Evolutionary conservation across 1,140 invertebrate species (phyloP).

Genomic region (Sitodiplosis mosellana): DNA sequence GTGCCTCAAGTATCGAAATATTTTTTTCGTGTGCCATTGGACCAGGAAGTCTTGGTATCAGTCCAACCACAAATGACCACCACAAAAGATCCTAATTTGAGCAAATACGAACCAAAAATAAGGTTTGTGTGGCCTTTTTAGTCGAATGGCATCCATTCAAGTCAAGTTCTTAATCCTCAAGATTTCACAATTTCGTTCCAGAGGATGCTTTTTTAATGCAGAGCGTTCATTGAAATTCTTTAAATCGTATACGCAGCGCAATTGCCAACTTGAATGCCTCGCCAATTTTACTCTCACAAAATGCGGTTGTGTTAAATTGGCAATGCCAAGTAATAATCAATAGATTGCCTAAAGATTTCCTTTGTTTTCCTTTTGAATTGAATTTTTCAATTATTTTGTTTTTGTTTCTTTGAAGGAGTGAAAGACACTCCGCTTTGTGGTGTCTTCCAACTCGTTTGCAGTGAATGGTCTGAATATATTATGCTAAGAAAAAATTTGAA

Average conservation of each 20-base stretch:
- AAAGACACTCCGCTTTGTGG: slow-evolving; percentile 37
- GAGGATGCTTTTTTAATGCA: slow-evolving; percentile 39
- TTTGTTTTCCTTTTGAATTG: too few species aligned
- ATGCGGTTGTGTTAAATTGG: slow-evolving; percentile 29
- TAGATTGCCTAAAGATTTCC: too few species aligned
- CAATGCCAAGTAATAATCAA: slow-evolving; percentile 36
- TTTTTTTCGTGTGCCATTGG: slow-evolving; percentile 34
- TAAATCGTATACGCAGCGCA: slow-evolving; percentile 52
- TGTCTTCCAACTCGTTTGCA: slow-evolving; percentile 26
- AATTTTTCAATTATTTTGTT: too few species aligned
- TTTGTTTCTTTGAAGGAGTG: slow-evolving; percentile 14
- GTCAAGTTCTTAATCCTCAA: too few species aligned
- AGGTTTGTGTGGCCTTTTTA: slow-evolving; percentile 26
- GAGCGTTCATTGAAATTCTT: slow-evolving; percentile 41
- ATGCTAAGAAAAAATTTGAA: slow-evolving; percentile 33
- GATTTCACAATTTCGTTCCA: too few species aligned
- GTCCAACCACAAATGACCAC: slow-evolving; percentile 44
- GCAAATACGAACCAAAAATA: too few species aligned
- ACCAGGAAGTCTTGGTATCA: slow-evolving; percentile 27
- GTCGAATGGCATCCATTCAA: slow-evolving; percentile 33
- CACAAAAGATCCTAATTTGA: slow-evolving; percentile 32
- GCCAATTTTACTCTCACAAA: slow-evolving; percentile 44
- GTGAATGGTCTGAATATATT: slow-evolving; percentile 29
- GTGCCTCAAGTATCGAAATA: slow-evolving; percentile 35
- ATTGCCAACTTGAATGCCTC: slow-evolving; percentile 57